These are phyloP conservation scores for Seriola aureovittata DNA, from an alignment of 2,113 vertebrate species.

Conservation along the genomic window DNA sequence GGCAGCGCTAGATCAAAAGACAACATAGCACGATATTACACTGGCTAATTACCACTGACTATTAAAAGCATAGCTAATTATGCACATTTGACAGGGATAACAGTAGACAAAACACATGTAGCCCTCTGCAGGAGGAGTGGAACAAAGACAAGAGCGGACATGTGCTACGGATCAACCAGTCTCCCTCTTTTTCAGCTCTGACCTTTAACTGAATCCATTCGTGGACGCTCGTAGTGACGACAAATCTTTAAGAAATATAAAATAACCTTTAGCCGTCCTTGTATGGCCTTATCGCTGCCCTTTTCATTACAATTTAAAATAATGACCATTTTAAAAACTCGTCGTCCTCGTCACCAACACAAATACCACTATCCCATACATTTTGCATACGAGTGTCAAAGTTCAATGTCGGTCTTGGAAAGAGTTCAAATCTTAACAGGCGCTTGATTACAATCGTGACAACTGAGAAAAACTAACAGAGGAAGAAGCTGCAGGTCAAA, in stretches of 20 bases:
- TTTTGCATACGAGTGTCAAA: background rate
- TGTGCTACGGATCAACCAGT: constrained; percentile 9
- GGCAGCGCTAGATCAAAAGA: constrained; percentile 23
- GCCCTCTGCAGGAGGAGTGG: constrained; percentile 3
- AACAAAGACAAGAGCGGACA: background rate
- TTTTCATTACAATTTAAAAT: constrained; percentile 20
- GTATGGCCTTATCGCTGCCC: background rate
- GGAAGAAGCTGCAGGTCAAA: background rate
- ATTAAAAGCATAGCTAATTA: constrained; percentile 25
- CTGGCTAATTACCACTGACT: constrained; percentile 31
- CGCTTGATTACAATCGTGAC: too few relatives aligned
- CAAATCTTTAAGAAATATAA: constrained; percentile 4
- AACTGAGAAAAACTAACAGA: background rate
- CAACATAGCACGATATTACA: constrained; percentile 7
- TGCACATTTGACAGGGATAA: constrained; percentile 1
- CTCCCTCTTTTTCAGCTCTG: constrained; percentile 13
- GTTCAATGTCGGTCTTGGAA: background rate
- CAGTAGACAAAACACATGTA: background rate
- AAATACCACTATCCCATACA: background rate
- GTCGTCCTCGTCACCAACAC: background rate
- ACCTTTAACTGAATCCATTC: constrained; percentile 34
- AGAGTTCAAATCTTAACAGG: background rate
- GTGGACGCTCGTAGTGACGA: background rate
- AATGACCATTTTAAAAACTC: background rate
- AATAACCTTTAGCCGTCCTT: constrained; percentile 13